These are phyloP conservation scores for Portevinia maculata DNA, from an alignment of 2,888 invertebrate genomes.

Conservation along the genomic window DNA sequence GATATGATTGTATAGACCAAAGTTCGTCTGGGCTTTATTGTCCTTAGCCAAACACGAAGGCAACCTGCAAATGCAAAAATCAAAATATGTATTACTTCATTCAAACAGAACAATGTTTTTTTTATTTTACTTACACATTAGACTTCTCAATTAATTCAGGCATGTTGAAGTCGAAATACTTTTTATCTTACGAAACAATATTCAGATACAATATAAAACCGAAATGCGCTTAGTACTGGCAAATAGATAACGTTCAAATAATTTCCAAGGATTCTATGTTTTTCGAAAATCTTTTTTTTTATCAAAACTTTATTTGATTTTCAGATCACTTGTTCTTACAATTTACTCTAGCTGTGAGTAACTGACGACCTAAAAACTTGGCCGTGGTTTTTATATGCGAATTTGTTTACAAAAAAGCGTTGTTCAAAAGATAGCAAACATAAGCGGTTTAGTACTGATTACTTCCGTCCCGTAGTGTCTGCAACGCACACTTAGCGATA, in stretches of 20 bases:
- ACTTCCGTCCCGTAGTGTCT: constrained; percentile 43
- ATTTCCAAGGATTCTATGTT: constrained; percentile 78
- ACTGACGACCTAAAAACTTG: constrained; percentile 77
- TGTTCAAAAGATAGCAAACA: too few species aligned
- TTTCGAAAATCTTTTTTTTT: constrained; percentile 81
- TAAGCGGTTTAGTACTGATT: constrained; percentile 24
- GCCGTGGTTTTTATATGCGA: constrained; percentile 79
- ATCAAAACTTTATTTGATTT: constrained; percentile 80
- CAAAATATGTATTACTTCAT: constrained; percentile 79
- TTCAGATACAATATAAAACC: constrained; percentile 33
- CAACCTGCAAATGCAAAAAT: constrained; percentile 81
- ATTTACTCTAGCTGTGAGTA: constrained; percentile 81
- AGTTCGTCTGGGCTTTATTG: constrained; percentile 77
- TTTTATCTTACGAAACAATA: constrained; percentile 78
- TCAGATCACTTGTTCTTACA: constrained; percentile 83
- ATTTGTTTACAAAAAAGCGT: constrained; percentile 44
- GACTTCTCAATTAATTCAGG: constrained; percentile 75
- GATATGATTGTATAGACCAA: constrained; percentile 83
- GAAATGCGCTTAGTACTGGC: constrained; percentile 32
- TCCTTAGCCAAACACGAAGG: constrained; percentile 54
- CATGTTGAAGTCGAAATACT: constrained; percentile 79
- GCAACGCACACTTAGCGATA: constrained; percentile 35
- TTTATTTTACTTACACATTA: constrained; percentile 71
- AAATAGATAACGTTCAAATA: constrained; percentile 54
- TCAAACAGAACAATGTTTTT: constrained; percentile 8